Conservation (phyloP, 2,888 invertebrate species). For the Dolichomitus sp. region DNA sequence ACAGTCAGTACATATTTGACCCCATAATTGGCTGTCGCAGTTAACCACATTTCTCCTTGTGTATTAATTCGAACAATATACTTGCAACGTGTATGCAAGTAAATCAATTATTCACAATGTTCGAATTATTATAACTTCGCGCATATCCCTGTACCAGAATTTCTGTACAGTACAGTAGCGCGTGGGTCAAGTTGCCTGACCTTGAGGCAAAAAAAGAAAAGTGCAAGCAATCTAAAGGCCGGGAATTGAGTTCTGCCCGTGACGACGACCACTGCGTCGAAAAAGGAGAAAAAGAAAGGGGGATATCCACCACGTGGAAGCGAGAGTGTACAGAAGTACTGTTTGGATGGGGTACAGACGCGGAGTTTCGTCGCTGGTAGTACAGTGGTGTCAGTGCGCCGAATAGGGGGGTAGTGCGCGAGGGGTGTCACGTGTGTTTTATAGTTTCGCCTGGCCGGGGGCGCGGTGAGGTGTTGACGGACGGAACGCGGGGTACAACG, state of each 20-base stretch:
- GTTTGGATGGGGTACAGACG: slow-evolving; percentile 20
- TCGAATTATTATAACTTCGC: background rate
- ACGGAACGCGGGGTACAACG: slow-evolving; percentile 82
- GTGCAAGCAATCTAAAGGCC: slow-evolving; percentile 4
- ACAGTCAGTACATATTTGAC: no score
- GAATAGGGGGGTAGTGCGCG: slow-evolving; percentile 73
- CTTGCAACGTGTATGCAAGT: no score
- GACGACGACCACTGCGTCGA: slow-evolving; percentile 6
- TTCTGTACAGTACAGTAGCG: background rate
- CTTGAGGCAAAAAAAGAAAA: slow-evolving; percentile 43
- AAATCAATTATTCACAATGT: background rate
- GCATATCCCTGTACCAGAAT: background rate
- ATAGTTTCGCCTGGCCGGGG: slow-evolving; percentile 82
- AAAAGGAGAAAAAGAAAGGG: slow-evolving; percentile 32
- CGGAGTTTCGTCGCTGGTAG: slow-evolving; percentile 32
- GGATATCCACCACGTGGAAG: slow-evolving; percentile 30
- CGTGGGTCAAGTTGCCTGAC: slow-evolving; percentile 20
- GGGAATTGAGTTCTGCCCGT: slow-evolving; percentile 41
- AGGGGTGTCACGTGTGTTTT: slow-evolving; percentile 84
- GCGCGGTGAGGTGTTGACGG: slow-evolving; percentile 84
- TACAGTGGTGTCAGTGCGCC: slow-evolving; percentile 74
- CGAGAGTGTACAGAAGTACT: slow-evolving; percentile 36
- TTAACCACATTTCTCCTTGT: no score
- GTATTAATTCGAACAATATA: no score
- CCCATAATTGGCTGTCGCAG: no score